These are phyloP conservation scores for Lonchura striata DNA, from an alignment of 2,113 vertebrate genomes.

Conservation along the genomic window DNA sequence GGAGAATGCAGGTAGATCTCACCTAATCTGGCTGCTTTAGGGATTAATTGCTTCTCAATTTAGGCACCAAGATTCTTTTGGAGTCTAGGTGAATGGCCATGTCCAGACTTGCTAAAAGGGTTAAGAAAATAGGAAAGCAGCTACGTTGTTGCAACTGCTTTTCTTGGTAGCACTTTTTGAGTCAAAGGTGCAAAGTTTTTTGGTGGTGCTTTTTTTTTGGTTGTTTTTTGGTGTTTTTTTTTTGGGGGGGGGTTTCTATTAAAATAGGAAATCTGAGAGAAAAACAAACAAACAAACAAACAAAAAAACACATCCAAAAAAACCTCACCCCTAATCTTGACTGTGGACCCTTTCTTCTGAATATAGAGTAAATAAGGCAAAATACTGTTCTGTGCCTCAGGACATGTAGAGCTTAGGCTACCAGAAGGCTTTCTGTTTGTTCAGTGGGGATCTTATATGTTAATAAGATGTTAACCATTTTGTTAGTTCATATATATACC, in stretches of 20 bases:
- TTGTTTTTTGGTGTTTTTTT: too few relatives aligned
- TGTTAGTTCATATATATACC: background rate
- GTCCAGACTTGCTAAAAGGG: background rate
- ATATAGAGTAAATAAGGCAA: background rate
- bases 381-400: background rate
- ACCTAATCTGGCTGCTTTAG: background rate
- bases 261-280: background rate
- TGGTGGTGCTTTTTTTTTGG: too few relatives aligned
- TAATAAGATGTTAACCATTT: background rate
- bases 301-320: too few relatives aligned
- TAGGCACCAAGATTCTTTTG: background rate
- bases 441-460: background rate
- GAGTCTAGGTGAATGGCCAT: background rate
- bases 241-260: background rate
- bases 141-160: background rate
- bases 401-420: background rate
- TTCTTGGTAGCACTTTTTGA: background rate
- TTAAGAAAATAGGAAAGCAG: background rate
- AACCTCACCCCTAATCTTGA: background rate
- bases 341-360: background rate
- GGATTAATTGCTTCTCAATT: background rate
- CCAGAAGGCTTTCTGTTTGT: background rate
- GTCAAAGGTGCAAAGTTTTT: background rate
- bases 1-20: background rate
- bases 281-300: too few relatives aligned